Evolutionary conservation across 23 tunicate genomes (phyloP), one percentile per base, ranked within the genome.

Genomic region (Oikopleura dioica): DNA sequence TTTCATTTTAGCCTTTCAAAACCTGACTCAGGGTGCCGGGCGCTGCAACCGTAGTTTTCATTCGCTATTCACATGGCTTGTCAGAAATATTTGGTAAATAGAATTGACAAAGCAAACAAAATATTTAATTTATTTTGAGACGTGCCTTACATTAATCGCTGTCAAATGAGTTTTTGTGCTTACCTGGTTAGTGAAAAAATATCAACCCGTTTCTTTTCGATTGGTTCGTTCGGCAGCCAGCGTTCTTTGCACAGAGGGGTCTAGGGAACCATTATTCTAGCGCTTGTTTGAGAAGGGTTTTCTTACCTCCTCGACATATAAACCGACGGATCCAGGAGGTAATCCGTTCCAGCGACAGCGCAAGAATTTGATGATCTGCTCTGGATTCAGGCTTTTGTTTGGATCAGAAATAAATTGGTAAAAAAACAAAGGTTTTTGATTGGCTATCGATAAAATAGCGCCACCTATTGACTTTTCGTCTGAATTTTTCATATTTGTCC

Each of bases 211-310:
- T 23, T 63, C 72, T 63, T 63, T 23, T 63, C 72, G 72, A 63
- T 63, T 28, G 72, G 72, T 63, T 63, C 72, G 33, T 63, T 63
- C 5, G 72, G 72, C 72, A 63, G 32, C 72, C 72, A 63, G 4
- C 33, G 29, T 21, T 63, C 72, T 21, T 63, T 63, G 2, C 33
- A 2, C 4, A 12, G 16, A 44, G 21, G 16, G 55, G 55, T 9
- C 5, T 4, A n/a, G n/a, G n/a, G n/a, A n/a, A n/a, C n/a, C n/a
- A n/a, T n/a, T n/a, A n/a, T n/a, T n/a, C n/a, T n/a, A n/a, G n/a
- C n/a, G n/a, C n/a, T n/a, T n/a, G n/a, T n/a, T n/a, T n/a, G n/a
- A n/a, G n/a, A n/a, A n/a, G n/a, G n/a, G n/a, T n/a, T n/a, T n/a
- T n/a, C n/a, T n/a, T n/a, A n/a, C n/a, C n/a, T n/a, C 29, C 33